Percentiles rank a stretch among this genome's conserved stretches.
phyloP scores from a whole-genome alignment of 2,797 vertebrate species.

The Ceryle rudis region DNA sequence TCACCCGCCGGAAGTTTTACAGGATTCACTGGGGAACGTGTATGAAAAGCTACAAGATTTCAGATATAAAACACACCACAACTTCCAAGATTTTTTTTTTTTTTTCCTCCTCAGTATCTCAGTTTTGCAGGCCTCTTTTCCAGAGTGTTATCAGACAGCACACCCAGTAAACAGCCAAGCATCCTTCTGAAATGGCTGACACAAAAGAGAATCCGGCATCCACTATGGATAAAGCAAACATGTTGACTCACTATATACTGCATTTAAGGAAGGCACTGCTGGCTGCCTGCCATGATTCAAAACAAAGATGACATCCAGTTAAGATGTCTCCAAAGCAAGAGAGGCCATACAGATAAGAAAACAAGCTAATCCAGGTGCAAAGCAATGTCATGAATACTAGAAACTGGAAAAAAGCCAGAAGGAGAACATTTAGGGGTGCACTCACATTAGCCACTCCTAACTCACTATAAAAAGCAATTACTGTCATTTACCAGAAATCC shows the following conservation, averaged over 20 bases:
- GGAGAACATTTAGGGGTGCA: neutral
- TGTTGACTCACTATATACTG: neutral
- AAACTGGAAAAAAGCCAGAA: neutral
- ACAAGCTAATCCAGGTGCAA: slow-evolving; percentile 30
- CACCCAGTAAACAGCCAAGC: neutral
- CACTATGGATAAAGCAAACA: neutral
- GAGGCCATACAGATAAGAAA: neutral
- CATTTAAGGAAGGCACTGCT: neutral
- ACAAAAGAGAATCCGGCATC: neutral
- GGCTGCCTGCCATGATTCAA: neutral
- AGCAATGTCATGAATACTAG: rapidly evolving
- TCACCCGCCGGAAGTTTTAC: rapidly evolving
- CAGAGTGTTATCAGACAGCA: neutral
- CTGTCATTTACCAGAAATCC: neutral
- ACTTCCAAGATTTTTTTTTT: no score
- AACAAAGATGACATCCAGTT: neutral
- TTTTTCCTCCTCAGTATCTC: neutral
- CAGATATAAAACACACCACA: neutral
- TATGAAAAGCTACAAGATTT: neutral
- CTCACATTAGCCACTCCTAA: neutral
- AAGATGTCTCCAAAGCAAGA: neutral
- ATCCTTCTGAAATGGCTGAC: neutral
- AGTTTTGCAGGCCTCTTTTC: neutral
- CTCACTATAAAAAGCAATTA: neutral
- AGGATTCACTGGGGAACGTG: rapidly evolving